Conservation (phyloP, 2,797 vertebrate genomes). For the Anguilla megastoma region DNA sequence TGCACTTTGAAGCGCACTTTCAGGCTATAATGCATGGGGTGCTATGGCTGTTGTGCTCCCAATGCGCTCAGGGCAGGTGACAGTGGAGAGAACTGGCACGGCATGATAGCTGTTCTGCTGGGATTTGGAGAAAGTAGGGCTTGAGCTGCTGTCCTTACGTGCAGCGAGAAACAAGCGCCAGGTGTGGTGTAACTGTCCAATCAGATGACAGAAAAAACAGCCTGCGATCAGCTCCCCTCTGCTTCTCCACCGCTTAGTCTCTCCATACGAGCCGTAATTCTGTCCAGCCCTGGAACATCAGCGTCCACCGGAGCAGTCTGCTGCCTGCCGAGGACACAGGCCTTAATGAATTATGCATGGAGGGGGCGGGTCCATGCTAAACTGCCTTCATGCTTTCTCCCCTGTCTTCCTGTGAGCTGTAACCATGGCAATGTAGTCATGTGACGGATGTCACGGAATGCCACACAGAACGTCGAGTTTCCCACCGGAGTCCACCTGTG, state of each 20-base stretch:
- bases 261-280: not conserved
- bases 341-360: slow-evolving; percentile 21
- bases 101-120: not conserved
- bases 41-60: not conserved
- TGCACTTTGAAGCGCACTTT: not conserved
- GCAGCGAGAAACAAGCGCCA: not conserved
- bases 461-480: not conserved
- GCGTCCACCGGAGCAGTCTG: not conserved
- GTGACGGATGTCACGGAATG: not conserved
- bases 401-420: not conserved
- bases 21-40: not conserved
- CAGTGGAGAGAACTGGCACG: not conserved
- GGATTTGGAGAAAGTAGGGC: not conserved
- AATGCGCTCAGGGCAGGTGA: not conserved
- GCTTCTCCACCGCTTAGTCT: not conserved
- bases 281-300: not conserved
- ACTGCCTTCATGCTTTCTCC: not conserved
- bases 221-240: not conserved
- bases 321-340: not conserved
- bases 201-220: not conserved
- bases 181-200: not conserved
- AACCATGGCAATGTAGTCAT: slow-evolving; percentile 25
- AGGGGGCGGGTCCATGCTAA: not conserved
- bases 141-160: not conserved
- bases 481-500: not conserved